Evolutionary conservation across 2,113 vertebrate genomes (phyloP).

Genomic region (Chunga burmeisteri): DNA sequence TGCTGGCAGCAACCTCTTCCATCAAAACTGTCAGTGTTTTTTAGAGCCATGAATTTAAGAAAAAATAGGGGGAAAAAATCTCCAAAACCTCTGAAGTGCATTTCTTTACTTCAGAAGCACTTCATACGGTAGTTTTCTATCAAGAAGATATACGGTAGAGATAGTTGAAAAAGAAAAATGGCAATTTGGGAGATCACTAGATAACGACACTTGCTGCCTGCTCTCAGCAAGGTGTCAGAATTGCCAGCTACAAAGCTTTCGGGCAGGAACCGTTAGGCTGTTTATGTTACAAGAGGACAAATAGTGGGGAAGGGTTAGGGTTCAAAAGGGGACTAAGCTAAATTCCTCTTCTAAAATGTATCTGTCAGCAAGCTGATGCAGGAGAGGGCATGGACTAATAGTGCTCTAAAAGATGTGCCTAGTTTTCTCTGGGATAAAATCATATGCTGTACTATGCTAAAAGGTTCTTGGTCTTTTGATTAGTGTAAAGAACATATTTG

Average conservation of each 20-base stretch:
- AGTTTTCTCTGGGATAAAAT: not conserved
- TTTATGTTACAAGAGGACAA: not conserved
- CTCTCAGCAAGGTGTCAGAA: not conserved
- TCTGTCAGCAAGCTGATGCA: not conserved
- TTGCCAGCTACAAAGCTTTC: not conserved
- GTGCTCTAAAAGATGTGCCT: not conserved
- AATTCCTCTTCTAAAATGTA: not conserved
- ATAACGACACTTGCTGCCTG: not conserved
- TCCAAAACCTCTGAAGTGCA: slow-evolving; percentile 23
- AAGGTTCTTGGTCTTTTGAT: not conserved
- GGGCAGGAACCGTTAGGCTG: not conserved
- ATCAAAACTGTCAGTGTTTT: slow-evolving; percentile 52
- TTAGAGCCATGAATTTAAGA: not conserved
- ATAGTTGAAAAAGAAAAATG: not conserved
- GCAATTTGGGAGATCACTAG: slow-evolving; percentile 33
- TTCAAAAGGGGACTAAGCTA: not conserved
- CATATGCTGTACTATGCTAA: not conserved
- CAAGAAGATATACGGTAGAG: not conserved
- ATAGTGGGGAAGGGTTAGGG: not conserved
- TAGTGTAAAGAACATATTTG: not conserved
- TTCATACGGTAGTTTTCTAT: slow-evolving; percentile 23
- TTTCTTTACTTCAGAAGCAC: slow-evolving; percentile 38
- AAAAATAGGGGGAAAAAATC: not conserved
- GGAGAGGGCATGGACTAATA: not conserved
- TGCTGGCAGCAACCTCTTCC: slow-evolving; percentile 54